Evolutionary conservation across 2,113 vertebrate genomes (phyloP).

Genomic region (Pipa parva): DNA sequence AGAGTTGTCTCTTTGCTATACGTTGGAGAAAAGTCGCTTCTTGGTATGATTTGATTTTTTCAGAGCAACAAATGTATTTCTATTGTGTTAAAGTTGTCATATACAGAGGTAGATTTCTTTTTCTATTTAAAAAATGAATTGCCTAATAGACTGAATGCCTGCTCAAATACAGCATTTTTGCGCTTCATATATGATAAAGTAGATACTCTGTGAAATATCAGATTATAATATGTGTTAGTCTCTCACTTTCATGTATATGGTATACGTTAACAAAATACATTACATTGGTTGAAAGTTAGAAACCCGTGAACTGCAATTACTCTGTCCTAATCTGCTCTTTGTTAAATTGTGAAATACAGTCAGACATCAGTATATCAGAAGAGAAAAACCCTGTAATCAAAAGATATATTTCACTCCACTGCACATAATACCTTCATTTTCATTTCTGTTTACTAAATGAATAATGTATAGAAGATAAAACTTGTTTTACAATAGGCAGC

Average conservation of each 20-base stretch:
- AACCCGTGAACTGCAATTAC: not conserved
- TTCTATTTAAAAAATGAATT: not conserved
- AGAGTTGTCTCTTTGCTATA: not conserved
- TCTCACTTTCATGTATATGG: too few species aligned
- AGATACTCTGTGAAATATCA: not conserved
- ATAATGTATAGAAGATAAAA: constrained; percentile 15
- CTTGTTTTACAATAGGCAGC: constrained; percentile 6
- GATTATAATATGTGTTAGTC: not conserved
- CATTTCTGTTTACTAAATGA: constrained; percentile 13
- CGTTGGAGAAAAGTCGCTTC: not conserved
- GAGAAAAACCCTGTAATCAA: constrained; percentile 19
- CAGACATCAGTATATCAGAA: constrained; percentile 5
- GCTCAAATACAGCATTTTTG: too few species aligned
- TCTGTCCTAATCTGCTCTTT: constrained; percentile 13
- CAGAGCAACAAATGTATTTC: not conserved
- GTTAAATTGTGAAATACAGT: constrained; percentile 19
- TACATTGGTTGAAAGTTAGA: constrained; percentile 10
- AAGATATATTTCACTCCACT: constrained; percentile 7
- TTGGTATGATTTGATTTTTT: not conserved
- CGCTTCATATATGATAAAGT: too few species aligned
- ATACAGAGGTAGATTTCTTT: not conserved
- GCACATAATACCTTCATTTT: constrained; percentile 17
- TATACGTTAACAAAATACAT: too few species aligned
- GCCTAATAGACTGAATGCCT: not conserved
- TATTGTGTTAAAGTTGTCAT: not conserved